Percentiles rank a stretch among this genome's conserved stretches.
phyloP scores from a whole-genome alignment of 2,113 vertebrate genomes.

The Carassius gibelio region DNA sequence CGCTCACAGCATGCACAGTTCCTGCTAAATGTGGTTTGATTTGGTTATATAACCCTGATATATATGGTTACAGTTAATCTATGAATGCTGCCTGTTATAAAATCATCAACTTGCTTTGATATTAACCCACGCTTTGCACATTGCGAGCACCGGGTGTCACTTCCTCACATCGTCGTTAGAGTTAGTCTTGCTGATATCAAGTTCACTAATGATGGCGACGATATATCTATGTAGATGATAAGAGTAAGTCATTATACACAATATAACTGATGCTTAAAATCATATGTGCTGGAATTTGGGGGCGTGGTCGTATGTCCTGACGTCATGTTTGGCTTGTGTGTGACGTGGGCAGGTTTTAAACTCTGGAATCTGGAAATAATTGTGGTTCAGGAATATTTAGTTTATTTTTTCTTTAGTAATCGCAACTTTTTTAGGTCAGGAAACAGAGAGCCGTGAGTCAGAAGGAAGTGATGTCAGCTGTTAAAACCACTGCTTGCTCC shows the following conservation, averaged over 20 bases:
- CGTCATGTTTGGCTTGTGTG: background rate
- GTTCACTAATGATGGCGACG: background rate
- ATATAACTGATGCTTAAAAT: background rate
- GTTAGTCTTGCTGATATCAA: background rate
- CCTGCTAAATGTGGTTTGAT: background rate
- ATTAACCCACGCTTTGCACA: background rate
- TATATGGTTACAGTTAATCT: background rate
- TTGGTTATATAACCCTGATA: background rate
- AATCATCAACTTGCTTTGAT: background rate
- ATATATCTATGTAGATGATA: background rate
- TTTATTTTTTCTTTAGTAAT: background rate
- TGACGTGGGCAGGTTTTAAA: background rate
- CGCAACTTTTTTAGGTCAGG: background rate
- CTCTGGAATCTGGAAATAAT: background rate
- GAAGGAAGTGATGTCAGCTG: slow-evolving; percentile 78
- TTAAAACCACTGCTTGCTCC: slow-evolving; percentile 71
- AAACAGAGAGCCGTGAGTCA: slow-evolving; percentile 63
- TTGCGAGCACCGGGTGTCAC: background rate
- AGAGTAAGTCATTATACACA: too few species aligned
- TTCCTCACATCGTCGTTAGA: background rate
- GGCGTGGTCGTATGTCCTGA: background rate
- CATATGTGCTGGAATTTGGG: background rate
- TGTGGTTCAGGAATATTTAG: background rate
- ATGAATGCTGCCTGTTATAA: background rate
- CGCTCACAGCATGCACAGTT: background rate